Conservation (phyloP, 2,797 vertebrate genomes). For the Picus viridis region DNA sequence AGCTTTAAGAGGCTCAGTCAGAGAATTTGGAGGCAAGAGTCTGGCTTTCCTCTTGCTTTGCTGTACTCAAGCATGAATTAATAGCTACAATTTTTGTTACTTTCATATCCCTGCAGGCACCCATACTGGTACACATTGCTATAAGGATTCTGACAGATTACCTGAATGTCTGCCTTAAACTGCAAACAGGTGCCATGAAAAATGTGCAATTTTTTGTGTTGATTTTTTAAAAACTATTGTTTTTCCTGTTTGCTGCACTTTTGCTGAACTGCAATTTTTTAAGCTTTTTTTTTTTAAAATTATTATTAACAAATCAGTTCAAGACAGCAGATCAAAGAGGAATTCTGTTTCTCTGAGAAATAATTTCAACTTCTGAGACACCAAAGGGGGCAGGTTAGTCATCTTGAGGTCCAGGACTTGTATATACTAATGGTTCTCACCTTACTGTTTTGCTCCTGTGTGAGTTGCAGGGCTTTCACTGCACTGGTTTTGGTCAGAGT, state of each 20-base stretch:
- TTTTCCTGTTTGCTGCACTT: neutral
- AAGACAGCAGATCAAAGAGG: neutral
- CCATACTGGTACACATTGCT: neutral
- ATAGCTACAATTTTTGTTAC: neutral
- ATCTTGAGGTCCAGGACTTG: neutral
- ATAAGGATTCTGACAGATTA: neutral
- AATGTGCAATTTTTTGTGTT: neutral
- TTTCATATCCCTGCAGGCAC: neutral
- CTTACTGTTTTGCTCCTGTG: neutral
- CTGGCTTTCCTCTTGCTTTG: neutral
- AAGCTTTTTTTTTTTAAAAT: neutral
- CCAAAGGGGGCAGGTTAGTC: neutral
- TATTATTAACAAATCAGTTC: neutral
- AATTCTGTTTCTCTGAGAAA: neutral
- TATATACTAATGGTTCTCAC: neutral
- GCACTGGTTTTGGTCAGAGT: slow-evolving; percentile 21
- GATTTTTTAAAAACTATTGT: neutral
- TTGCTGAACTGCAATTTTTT: neutral
- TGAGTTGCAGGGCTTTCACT: slow-evolving; percentile 15
- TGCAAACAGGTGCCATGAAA: neutral
- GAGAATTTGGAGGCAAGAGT: neutral
- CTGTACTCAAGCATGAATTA: neutral
- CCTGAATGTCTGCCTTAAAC: neutral
- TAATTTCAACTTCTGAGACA: neutral
- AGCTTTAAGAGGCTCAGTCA: neutral